phyloP scores from a whole-genome alignment of 1,140 invertebrate species.

The Drosophila dunni region DNA sequence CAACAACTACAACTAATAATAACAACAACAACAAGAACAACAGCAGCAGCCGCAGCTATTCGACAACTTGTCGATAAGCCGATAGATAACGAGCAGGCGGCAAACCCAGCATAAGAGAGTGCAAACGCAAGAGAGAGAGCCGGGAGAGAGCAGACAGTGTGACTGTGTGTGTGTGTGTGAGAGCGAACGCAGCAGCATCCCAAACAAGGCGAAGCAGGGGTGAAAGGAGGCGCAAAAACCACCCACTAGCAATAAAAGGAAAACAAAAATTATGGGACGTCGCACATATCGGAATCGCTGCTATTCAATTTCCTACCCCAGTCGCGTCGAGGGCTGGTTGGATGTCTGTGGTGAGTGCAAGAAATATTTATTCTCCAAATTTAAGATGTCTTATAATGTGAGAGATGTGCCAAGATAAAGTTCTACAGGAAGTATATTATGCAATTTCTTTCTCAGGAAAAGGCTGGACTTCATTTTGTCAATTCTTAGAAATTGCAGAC shows the following conservation, averaged over 20 bases:
- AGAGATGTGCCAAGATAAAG: no score
- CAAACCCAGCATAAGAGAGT: not conserved
- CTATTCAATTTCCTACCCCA: conserved; percentile 86
- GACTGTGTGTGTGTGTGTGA: not conserved
- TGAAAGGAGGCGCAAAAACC: conserved; percentile 15
- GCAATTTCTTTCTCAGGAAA: no score
- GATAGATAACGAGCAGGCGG: conserved; percentile 57
- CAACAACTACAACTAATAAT: conserved; percentile 45
- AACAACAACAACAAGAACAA: conserved; percentile 41
- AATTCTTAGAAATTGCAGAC: no score
- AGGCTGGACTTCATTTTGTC: no score
- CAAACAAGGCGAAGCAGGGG: conserved; percentile 11
- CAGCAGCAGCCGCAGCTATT: conserved; percentile 44
- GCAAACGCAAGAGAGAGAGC: not conserved
- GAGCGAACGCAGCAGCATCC: conserved; percentile 52
- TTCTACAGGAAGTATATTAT: no score
- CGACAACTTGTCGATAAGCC: conserved; percentile 72
- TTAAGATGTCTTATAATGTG: not conserved
- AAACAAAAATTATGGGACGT: conserved; percentile 69
- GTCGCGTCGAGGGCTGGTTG: conserved; percentile 89
- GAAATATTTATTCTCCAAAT: not conserved
- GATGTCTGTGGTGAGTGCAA: conserved; percentile 88
- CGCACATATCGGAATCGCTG: conserved; percentile 78
- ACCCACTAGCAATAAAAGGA: conserved; percentile 28
- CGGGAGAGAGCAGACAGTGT: conserved; percentile 10